Evolutionary conservation across 2,113 vertebrate genomes (phyloP).

Genomic region (Misgurnus anguillicaudatus): DNA sequence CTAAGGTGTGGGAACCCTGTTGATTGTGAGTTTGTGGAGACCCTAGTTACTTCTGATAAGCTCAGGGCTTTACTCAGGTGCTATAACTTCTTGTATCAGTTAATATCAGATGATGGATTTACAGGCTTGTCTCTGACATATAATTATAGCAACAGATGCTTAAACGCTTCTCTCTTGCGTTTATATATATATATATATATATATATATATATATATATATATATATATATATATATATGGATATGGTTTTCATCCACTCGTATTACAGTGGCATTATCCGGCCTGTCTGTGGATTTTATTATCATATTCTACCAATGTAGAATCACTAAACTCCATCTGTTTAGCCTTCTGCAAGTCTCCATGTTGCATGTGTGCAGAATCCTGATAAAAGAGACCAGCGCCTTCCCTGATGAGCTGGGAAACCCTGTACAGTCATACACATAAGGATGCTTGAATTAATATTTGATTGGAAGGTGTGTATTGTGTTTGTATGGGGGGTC

Average conservation of each 20-base stretch:
- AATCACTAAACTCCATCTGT: slow-evolving; percentile 55
- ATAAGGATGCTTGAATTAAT: slow-evolving; percentile 70
- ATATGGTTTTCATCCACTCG: slow-evolving; percentile 18
- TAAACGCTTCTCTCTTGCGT: neutral
- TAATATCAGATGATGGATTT: neutral
- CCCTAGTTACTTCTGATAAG: no score
- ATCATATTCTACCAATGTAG: slow-evolving; percentile 53
- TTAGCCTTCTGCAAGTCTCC: slow-evolving; percentile 49
- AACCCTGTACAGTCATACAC: slow-evolving; percentile 61
- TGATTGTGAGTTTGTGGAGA: no score
- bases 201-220: no score
- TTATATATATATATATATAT: no score
- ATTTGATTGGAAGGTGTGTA: slow-evolving; percentile 40
- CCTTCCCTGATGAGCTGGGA: slow-evolving; percentile 53
- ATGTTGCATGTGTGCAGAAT: slow-evolving; percentile 47
- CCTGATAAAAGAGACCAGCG: slow-evolving; percentile 39
- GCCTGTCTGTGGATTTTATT: slow-evolving; percentile 49
- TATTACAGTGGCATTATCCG: slow-evolving; percentile 31
- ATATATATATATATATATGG: no score
- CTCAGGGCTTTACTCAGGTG: no score
- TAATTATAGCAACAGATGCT: neutral
- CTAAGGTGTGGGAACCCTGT: no score
- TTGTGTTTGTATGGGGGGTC: slow-evolving; percentile 55
- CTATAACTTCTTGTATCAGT: neutral
- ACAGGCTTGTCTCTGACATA: neutral